A percentile compares a stretch with the other conserved stretches of the same genome.
phyloP scores from a whole-genome alignment of 2,888 invertebrate species.

The Cerastis rubricosa region DNA sequence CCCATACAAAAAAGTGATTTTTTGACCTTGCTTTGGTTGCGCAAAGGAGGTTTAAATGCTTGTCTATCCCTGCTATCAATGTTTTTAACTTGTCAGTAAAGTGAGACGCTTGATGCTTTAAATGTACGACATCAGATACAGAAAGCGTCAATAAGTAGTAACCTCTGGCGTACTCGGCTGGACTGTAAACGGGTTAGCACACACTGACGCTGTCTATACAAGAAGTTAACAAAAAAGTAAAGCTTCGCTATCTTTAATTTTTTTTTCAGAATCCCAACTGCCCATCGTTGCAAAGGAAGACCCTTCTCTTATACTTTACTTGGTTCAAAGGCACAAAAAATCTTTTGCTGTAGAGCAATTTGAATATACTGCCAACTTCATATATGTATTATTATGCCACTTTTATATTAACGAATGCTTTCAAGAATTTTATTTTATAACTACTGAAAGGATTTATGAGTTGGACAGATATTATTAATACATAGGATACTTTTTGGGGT shows the following conservation, averaged over 20 bases:
- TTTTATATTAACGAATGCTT: background rate
- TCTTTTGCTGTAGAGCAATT: background rate
- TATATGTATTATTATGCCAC: too few species aligned
- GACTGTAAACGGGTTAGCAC: too few species aligned
- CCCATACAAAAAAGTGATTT: too few species aligned
- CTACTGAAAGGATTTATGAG: too few species aligned
- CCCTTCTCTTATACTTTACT: constrained; percentile 14
- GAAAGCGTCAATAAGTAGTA: too few species aligned
- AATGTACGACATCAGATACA: background rate
- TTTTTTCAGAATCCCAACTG: constrained; percentile 16
- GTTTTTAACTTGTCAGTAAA: background rate
- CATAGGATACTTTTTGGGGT: too few species aligned
- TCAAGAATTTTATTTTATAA: background rate
- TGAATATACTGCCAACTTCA: background rate
- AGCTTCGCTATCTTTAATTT: constrained; percentile 9
- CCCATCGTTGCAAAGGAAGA: constrained; percentile 13
- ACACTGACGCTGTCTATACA: too few species aligned
- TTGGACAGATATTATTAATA: background rate
- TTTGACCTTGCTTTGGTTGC: background rate
- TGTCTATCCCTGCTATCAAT: background rate
- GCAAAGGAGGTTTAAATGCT: background rate
- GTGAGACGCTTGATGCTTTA: background rate
- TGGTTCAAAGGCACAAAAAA: constrained; percentile 18
- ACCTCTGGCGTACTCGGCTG: too few species aligned
- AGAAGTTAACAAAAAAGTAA: constrained; percentile 16